These are phyloP conservation scores for Encarsia formosa DNA, from an alignment of 2,888 invertebrate genomes.

Conservation along the genomic window DNA sequence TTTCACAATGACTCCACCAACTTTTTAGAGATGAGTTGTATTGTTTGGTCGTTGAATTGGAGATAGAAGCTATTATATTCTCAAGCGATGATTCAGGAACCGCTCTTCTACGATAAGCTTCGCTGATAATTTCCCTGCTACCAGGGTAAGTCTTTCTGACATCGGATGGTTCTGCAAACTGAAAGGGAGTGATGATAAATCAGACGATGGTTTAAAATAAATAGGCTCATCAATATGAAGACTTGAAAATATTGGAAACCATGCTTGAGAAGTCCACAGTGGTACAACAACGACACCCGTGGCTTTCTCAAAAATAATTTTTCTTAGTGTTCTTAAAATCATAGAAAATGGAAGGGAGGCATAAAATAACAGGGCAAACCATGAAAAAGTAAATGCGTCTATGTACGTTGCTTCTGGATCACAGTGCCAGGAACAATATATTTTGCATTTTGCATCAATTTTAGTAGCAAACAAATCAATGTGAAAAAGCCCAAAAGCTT, in stretches of 20 bases:
- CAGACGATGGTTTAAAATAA: neutral
- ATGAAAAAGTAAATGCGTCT: constrained; percentile 15
- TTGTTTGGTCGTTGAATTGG: constrained; percentile 12
- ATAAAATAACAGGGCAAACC: too few species aligned
- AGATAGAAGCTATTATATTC: constrained; percentile 2
- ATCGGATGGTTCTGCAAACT: neutral
- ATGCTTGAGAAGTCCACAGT: constrained; percentile 35
- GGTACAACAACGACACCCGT: constrained; percentile 37
- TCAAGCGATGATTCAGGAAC: neutral
- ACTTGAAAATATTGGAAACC: constrained; percentile 33
- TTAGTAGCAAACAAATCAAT: constrained; percentile 1
- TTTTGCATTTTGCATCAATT: neutral
- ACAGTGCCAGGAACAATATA: neutral
- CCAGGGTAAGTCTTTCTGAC: neutral
- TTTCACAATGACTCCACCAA: constrained; percentile 12
- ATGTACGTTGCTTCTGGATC: constrained; percentile 10
- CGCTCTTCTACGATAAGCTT: neutral
- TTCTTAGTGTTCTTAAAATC: constrained; percentile 23
- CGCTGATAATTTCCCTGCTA: constrained; percentile 3
- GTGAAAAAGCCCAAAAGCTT: neutral
- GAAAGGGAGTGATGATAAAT: neutral
- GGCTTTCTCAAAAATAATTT: constrained; percentile 32
- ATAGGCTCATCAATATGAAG: neutral
- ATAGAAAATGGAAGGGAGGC: constrained; percentile 27
- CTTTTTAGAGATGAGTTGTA: constrained; percentile 13